Conservation (phyloP, 1,140 invertebrate genomes). For the Ceratosolen solmsi region DNA sequence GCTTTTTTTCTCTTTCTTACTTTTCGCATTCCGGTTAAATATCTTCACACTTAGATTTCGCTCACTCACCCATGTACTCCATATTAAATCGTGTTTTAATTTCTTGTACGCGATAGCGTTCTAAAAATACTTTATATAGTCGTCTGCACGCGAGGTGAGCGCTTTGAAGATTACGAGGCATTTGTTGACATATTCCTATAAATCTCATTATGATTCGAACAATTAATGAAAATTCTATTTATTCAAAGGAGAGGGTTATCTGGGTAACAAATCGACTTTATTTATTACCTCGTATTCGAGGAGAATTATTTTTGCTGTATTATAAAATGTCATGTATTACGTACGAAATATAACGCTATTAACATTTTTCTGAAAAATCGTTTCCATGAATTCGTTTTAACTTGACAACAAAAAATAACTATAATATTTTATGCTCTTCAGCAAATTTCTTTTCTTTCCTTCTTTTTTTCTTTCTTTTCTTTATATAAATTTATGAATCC, state of each 20-base stretch:
- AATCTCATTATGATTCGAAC: slow-evolving; percentile 23
- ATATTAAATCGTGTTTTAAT: slow-evolving; percentile 49
- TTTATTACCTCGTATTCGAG: slow-evolving; percentile 18
- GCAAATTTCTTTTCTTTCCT: not conserved
- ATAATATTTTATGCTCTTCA: not conserved
- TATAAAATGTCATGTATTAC: slow-evolving; percentile 20
- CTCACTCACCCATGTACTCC: not conserved
- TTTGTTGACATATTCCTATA: not conserved
- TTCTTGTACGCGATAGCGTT: slow-evolving; percentile 15
- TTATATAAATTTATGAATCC: not conserved
- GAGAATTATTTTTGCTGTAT: slow-evolving; percentile 13
- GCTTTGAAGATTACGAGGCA: not conserved
- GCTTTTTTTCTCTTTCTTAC: not conserved
- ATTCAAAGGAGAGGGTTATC: slow-evolving; percentile 15
- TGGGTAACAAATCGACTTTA: slow-evolving; percentile 11
- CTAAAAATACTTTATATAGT: slow-evolving; percentile 16
- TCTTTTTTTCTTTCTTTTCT: not conserved
- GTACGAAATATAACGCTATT: slow-evolving; percentile 24
- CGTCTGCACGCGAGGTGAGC: not conserved
- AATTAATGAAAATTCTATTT: slow-evolving; percentile 33
- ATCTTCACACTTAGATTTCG: slow-evolving; percentile 38
- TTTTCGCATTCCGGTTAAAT: slow-evolving; percentile 32
- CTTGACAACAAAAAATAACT: slow-evolving; percentile 11
- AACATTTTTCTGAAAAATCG: slow-evolving; percentile 15
- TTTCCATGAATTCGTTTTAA: slow-evolving; percentile 23